Conservation (phyloP, 2,797 vertebrate genomes). For the Alcedo atthis region DNA sequence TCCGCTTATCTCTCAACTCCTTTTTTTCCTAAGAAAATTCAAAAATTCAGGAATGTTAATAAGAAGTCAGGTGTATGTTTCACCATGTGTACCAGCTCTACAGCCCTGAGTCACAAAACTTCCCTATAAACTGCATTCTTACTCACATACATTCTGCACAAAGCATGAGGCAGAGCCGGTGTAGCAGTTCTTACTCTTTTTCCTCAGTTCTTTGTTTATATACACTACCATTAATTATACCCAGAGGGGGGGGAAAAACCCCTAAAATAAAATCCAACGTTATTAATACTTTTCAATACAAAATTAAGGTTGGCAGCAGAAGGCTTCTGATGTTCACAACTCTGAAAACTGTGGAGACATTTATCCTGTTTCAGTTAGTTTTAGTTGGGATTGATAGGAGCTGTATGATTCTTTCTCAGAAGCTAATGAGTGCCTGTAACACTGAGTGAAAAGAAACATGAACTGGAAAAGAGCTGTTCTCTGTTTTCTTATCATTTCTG, state of each 20-base stretch:
- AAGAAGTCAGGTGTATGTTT: not conserved
- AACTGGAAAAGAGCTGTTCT: conserved; percentile 43
- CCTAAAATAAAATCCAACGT: not conserved
- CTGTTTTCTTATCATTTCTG: conserved; percentile 59
- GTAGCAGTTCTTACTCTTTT: not conserved
- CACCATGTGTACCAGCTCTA: not conserved
- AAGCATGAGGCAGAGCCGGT: not conserved
- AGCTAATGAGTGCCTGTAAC: conserved; percentile 49
- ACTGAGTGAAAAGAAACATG: conserved; percentile 27
- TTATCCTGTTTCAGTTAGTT: conserved; percentile 12
- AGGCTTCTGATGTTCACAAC: not conserved
- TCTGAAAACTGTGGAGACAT: not conserved
- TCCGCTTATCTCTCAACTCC: not conserved
- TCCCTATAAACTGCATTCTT: not conserved
- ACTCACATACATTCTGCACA: not conserved
- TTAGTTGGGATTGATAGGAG: conserved; percentile 23
- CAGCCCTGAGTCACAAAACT: not conserved
- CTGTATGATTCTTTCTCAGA: conserved; percentile 38
- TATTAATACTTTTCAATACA: not conserved
- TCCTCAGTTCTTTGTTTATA: not conserved
- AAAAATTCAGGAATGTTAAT: not conserved
- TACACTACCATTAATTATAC: not conserved
- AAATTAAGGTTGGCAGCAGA: conserved; percentile 23
- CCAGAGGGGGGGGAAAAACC: not conserved
- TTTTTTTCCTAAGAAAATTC: not conserved